Percentiles rank a stretch among this genome's conserved stretches.
These are phyloP conservation scores for Penelope pileata DNA, from an alignment of 2,113 vertebrate genomes.

Conservation along the genomic window DNA sequence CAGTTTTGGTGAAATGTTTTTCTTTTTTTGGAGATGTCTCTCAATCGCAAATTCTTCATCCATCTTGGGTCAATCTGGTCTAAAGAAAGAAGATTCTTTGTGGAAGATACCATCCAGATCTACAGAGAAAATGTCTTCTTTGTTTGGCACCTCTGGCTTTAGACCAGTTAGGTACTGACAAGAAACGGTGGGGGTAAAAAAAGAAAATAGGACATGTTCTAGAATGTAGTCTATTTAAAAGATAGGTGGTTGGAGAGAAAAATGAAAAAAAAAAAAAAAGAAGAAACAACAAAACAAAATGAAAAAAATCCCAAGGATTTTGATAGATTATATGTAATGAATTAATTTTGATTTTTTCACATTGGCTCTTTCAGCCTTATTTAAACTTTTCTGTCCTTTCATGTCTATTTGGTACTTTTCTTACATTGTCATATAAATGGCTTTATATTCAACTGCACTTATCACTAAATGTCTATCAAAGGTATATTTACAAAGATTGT, in stretches of 20 bases:
- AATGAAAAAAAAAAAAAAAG: background rate
- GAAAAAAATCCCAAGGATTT: background rate
- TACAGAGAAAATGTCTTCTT: background rate
- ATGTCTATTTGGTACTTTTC: background rate
- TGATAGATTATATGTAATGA: background rate
- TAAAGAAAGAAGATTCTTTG: background rate
- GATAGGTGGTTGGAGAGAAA: background rate
- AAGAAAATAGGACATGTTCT: background rate
- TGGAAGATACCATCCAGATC: background rate
- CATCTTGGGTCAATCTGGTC: background rate
- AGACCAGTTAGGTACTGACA: fast-evolving
- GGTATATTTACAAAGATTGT: background rate
- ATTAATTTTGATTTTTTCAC: background rate
- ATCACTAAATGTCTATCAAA: background rate
- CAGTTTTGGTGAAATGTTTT: background rate
- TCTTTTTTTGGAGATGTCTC: background rate
- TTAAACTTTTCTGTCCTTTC: background rate
- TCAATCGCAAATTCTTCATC: background rate
- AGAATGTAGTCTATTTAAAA: background rate
- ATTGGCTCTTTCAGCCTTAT: background rate
- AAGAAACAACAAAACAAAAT: background rate
- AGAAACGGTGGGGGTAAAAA: background rate
- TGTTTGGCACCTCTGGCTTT: background rate
- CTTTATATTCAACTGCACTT: background rate
- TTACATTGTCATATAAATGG: background rate